A percentile compares a stretch with the other conserved stretches of the same genome.
Evolutionary conservation across 2,797 vertebrate genomes (phyloP).

Genomic region (Betta splendens): DNA sequence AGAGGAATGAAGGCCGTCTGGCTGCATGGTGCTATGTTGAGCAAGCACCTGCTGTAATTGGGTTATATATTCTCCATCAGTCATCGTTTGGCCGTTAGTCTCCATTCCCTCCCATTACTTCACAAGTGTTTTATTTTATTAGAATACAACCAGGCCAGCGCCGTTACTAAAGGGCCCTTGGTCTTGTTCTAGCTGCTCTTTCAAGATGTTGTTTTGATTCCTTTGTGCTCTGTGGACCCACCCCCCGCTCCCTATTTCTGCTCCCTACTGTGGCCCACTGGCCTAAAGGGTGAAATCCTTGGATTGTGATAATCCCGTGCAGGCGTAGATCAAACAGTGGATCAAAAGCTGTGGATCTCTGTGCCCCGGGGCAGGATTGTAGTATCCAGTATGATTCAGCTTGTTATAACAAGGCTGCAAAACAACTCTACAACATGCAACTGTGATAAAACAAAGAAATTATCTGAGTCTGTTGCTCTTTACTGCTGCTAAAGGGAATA

Average conservation of each 20-base stretch:
- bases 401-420: slow-evolving; percentile 19
- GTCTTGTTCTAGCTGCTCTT: slow-evolving; percentile 68
- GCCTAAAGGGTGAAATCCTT: slow-evolving; percentile 70
- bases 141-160: slow-evolving; percentile 51
- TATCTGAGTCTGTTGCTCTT: too few species aligned
- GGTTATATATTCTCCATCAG: slow-evolving; percentile 54
- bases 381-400: slow-evolving; percentile 41
- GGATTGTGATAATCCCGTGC: slow-evolving; percentile 76
- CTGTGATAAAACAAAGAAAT: too few species aligned
- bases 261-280: slow-evolving; percentile 57
- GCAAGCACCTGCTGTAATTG: slow-evolving; percentile 66
- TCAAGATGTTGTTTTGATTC: slow-evolving; percentile 71
- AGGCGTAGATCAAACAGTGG: slow-evolving; percentile 73
- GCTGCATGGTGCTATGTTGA: slow-evolving; percentile 39
- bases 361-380: slow-evolving; percentile 48
- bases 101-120: slow-evolving; percentile 42
- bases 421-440: not conserved
- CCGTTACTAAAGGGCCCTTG: slow-evolving; percentile 38
- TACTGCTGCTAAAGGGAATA: too few species aligned
- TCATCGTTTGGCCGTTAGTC: slow-evolving; percentile 46
- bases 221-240: slow-evolving; percentile 54
- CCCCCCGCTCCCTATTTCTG: slow-evolving; percentile 69
- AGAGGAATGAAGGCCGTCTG: slow-evolving; percentile 39
- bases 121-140: slow-evolving; percentile 39
- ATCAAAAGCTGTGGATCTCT: slow-evolving; percentile 66